A percentile compares a stretch with the other conserved stretches of the same genome.
Conservation (phyloP, 2,797 vertebrate species). For the Hyperoplus lanceolatus region DNA sequence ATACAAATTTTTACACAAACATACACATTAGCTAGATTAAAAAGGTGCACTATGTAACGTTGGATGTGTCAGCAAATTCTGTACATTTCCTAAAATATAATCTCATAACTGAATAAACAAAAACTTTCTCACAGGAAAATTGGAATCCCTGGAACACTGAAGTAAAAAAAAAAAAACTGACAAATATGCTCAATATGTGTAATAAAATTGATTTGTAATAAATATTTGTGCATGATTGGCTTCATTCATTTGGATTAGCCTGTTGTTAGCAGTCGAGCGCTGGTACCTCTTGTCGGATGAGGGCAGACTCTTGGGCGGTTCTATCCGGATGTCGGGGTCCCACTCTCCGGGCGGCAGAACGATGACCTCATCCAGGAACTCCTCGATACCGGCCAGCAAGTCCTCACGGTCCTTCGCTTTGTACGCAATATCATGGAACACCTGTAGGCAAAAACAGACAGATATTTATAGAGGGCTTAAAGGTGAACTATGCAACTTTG, state of each 20-base stretch:
- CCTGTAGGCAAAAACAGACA: conserved; percentile 77
- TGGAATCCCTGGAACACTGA: no score
- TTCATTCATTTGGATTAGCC: neutral
- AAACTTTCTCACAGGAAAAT: no score
- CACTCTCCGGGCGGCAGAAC: conserved; percentile 98
- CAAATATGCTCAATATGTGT: no score
- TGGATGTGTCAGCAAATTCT: no score
- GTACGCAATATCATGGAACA: conserved; percentile 98
- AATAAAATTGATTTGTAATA: no score
- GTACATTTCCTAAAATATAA: no score
- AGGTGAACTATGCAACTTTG: no score
- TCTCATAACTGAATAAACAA: no score
- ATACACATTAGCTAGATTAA: neutral
- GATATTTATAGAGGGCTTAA: neutral
- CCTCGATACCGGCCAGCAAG: conserved; percentile 96
- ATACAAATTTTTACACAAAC: neutral
- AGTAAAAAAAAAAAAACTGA: no score
- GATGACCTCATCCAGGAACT: conserved; percentile 98
- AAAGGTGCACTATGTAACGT: neutral
- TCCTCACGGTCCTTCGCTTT: conserved; percentile 96
- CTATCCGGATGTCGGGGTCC: conserved; percentile 98
- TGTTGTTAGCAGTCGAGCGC: no score
- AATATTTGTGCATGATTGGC: no score
- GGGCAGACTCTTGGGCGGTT: conserved; percentile 96
- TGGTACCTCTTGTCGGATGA: conserved; percentile 96